Percentiles rank a stretch among this genome's conserved stretches.
Conservation (phyloP, 1,140 invertebrate genomes). For the Tyrophagus putrescentiae region DNA sequence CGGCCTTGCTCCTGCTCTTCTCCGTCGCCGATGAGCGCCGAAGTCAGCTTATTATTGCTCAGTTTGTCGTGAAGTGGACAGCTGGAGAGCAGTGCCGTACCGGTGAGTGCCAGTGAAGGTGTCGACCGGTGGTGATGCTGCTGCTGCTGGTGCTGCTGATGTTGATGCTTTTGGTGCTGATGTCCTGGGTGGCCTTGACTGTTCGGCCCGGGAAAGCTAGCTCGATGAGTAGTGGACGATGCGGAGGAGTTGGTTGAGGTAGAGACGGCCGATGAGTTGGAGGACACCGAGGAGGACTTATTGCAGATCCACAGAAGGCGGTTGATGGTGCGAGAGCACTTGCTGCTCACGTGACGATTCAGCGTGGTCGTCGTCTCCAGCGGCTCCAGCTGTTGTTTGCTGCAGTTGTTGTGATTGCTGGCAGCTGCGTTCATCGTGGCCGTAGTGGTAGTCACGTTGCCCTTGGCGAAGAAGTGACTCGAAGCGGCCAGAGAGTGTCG, state of each 20-base stretch:
- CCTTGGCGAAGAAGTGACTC: background rate
- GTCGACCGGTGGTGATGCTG: constrained; percentile 1
- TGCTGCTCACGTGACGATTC: background rate
- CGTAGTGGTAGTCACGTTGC: no score
- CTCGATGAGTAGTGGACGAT: background rate
- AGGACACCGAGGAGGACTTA: background rate
- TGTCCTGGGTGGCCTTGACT: background rate
- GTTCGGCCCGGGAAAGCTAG: background rate
- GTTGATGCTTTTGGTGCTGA: background rate
- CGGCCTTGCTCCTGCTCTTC: no score
- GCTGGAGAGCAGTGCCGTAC: no score
- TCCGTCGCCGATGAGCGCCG: no score
- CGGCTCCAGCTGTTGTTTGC: no score
- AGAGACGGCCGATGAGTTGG: background rate
- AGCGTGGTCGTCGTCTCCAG: background rate
- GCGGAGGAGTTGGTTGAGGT: background rate
- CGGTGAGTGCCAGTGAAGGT: background rate
- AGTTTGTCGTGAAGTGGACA: no score
- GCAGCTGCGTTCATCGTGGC: background rate
- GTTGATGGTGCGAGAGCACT: background rate
- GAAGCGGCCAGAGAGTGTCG: background rate
- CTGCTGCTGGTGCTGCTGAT: background rate
- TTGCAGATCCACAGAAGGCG: constrained; percentile 8
- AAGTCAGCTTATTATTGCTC: no score
- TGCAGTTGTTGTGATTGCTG: background rate